phyloP scores from a whole-genome alignment of 2,888 invertebrate genomes.

The Zelleria hepariella region DNA sequence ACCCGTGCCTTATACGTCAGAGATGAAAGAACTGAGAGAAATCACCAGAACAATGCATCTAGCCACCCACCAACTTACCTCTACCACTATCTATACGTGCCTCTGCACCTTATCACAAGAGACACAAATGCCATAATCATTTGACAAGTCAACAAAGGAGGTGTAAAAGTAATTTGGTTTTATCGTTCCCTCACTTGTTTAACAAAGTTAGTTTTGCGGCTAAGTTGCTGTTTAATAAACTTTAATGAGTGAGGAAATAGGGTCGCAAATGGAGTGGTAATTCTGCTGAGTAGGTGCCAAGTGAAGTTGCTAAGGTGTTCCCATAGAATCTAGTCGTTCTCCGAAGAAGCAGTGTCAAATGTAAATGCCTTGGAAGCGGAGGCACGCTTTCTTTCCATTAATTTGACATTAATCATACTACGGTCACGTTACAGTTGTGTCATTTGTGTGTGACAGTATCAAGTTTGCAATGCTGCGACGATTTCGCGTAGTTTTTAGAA shows the following conservation, averaged over 20 bases:
- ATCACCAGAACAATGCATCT: conserved; percentile 42
- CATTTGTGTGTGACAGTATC: neutral
- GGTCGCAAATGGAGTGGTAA: neutral
- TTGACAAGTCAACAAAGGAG: neutral
- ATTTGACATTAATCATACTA: neutral
- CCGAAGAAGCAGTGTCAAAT: neutral
- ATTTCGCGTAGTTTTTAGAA: neutral
- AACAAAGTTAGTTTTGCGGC: neutral
- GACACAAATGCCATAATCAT: neutral
- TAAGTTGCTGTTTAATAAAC: neutral
- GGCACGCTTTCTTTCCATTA: conserved; percentile 2
- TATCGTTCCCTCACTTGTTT: neutral
- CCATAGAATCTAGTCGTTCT: conserved; percentile 2
- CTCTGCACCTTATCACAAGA: neutral
- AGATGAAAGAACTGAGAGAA: conserved; percentile 29
- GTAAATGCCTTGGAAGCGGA: neutral
- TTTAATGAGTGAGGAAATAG: neutral
- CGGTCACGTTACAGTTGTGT: neutral
- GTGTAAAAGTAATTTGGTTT: neutral
- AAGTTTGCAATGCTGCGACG: neutral
- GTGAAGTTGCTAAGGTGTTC: neutral
- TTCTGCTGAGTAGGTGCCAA: neutral
- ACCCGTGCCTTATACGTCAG: neutral
- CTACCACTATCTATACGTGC: neutral
- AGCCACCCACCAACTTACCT: neutral